A percentile compares a stretch with the other conserved stretches of the same genome.
Conservation (phyloP, 2,888 invertebrate genomes). For the Archips crataeganus region DNA sequence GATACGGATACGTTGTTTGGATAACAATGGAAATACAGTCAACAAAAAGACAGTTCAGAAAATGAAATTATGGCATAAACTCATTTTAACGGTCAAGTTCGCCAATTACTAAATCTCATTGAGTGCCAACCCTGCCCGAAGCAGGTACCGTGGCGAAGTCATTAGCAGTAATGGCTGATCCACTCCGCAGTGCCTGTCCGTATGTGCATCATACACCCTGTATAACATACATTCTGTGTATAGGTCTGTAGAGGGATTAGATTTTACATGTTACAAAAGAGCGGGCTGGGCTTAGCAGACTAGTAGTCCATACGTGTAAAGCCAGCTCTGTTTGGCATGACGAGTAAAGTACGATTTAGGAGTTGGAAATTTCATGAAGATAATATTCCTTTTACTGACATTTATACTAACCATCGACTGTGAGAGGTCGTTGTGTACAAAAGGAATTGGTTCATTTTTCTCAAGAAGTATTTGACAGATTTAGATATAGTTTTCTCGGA, state of each 20-base stretch:
- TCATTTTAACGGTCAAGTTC: no score
- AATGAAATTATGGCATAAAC: no score
- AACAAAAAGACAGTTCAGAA: no score
- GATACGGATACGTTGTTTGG: no score
- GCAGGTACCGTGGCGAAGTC: conserved; percentile 82
- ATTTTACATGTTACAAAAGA: conserved; percentile 42
- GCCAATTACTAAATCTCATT: neutral
- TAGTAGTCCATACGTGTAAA: neutral
- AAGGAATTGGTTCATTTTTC: no score
- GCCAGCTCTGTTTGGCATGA: neutral
- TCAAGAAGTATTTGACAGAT: no score
- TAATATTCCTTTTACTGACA: no score
- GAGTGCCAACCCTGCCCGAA: conserved; percentile 65
- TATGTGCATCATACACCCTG: conserved; percentile 60
- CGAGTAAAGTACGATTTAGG: neutral
- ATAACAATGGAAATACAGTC: no score
- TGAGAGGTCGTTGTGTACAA: no score
- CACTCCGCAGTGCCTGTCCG: conserved; percentile 72
- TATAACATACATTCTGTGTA: neutral
- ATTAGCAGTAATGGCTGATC: conserved; percentile 85
- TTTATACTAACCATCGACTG: no score
- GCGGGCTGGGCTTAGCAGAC: neutral
- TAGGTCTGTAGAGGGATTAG: conserved; percentile 11
- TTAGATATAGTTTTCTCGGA: no score
- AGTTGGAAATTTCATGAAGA: neutral